Percentiles rank a stretch among this genome's conserved stretches.
Conservation (phyloP, 2,797 vertebrate species). For the Odontamblyopus rebecca region DNA sequence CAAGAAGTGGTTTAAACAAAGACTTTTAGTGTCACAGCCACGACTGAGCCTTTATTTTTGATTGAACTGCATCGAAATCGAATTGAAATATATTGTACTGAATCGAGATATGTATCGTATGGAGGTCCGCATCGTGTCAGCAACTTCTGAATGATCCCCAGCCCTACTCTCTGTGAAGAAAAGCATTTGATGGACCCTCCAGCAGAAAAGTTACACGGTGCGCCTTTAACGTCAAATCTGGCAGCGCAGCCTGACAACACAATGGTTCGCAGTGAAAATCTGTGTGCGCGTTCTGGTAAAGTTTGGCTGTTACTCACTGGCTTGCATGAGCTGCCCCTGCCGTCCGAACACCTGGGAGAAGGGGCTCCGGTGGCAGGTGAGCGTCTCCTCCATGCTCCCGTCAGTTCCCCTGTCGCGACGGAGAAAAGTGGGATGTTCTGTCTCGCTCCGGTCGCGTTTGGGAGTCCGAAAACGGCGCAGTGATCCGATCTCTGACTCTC, state of each 20-base stretch:
- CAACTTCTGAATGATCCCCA: too few relatives aligned
- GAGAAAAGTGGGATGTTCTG: constrained; percentile 31
- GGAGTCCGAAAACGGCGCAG: neutral
- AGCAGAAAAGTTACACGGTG: too few relatives aligned
- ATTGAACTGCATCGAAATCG: too few relatives aligned
- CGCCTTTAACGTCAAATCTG: neutral
- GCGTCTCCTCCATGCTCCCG: constrained; percentile 71
- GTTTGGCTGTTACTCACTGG: constrained; percentile 78
- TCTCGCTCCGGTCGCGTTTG: constrained; percentile 32
- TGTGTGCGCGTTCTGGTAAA: neutral
- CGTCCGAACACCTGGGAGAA: constrained; percentile 84
- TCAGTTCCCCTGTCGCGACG: constrained; percentile 31
- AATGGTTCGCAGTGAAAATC: neutral
- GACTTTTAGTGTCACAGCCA: too few relatives aligned
- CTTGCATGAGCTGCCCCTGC: constrained; percentile 84
- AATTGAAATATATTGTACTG: too few relatives aligned
- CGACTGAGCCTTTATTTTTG: too few relatives aligned
- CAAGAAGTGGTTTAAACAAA: too few relatives aligned
- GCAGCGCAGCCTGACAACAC: neutral
- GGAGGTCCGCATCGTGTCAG: too few relatives aligned
- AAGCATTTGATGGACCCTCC: too few relatives aligned
- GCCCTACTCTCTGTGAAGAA: too few relatives aligned
- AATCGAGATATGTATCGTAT: too few relatives aligned
- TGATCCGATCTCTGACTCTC: neutral
- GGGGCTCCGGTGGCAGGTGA: constrained; percentile 74